These are phyloP conservation scores for Orientallactaga bullata DNA, from an alignment of 2,113 vertebrate genomes.

Conservation along the genomic window DNA sequence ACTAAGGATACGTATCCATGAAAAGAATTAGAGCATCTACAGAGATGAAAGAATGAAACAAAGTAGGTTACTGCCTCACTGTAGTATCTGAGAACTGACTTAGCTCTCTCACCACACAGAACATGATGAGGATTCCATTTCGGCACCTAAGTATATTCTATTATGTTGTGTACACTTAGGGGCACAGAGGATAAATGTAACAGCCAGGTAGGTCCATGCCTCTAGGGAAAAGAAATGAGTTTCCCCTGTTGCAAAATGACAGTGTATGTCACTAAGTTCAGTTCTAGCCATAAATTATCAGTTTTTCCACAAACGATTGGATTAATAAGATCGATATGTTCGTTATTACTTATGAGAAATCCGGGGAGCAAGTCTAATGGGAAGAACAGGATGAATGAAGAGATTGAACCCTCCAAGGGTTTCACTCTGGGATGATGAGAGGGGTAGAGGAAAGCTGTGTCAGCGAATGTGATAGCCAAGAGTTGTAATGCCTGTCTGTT, in stretches of 20 bases:
- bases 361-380: not conserved
- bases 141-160: not conserved
- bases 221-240: not conserved
- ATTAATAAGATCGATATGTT: slow-evolving; percentile 39
- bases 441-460: not conserved
- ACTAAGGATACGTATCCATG: not conserved
- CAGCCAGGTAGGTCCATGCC: not conserved
- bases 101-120: slow-evolving; percentile 36
- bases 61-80: too few relatives aligned
- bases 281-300: slow-evolving; percentile 21
- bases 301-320: slow-evolving; percentile 4
- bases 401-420: not conserved
- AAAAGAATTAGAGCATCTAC: not conserved
- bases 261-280: slow-evolving; percentile 17
- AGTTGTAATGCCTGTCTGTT: not conserved
- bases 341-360: not conserved
- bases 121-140: slow-evolving; percentile 9
- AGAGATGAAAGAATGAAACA: not conserved
- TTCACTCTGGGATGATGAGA: not conserved
- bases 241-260: not conserved
- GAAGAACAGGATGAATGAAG: not conserved
- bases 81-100: not conserved
- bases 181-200: not conserved
- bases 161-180: not conserved
- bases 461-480: not conserved